These are phyloP conservation scores for Danio jaintianensis DNA, from an alignment of 2,797 vertebrate species.

Conservation along the genomic window DNA sequence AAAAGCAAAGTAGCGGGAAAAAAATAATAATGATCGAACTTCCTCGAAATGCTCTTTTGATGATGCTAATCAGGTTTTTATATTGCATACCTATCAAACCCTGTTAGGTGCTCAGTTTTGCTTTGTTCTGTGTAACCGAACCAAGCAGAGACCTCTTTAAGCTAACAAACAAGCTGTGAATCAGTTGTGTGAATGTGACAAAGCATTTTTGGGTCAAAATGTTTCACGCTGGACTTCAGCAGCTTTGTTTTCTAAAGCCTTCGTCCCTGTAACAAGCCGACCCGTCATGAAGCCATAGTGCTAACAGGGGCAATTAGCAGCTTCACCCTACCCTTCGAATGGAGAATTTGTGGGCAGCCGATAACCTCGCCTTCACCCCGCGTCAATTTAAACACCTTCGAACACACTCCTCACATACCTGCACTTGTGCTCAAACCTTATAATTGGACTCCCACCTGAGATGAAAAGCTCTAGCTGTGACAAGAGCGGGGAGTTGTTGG, in stretches of 20 bases:
- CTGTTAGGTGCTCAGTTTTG: constrained; percentile 1
- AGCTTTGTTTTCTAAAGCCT: constrained; percentile 59
- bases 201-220: neutral
- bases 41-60: constrained; percentile 27
- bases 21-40: neutral
- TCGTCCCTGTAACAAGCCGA: constrained; percentile 65
- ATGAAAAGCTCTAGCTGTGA: constrained; percentile 13
- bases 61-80: constrained; percentile 35
- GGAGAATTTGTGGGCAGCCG: constrained; percentile 51
- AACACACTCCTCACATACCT: constrained; percentile 16
- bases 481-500: neutral
- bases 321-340: constrained; percentile 67
- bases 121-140: constrained; percentile 27
- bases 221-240: neutral
- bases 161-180: neutral
- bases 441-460: constrained; percentile 30
- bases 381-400: constrained; percentile 43
- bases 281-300: constrained; percentile 51
- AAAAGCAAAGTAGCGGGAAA: constrained; percentile 16
- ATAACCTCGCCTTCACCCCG: constrained; percentile 37
- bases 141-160: constrained; percentile 11
- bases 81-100: constrained; percentile 23
- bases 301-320: constrained; percentile 72
- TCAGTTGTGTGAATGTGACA: constrained; percentile 1
- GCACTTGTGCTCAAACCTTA: neutral